These are phyloP conservation scores for Clusia tigrina DNA, from an alignment of 2,888 invertebrate genomes.

Conservation along the genomic window DNA sequence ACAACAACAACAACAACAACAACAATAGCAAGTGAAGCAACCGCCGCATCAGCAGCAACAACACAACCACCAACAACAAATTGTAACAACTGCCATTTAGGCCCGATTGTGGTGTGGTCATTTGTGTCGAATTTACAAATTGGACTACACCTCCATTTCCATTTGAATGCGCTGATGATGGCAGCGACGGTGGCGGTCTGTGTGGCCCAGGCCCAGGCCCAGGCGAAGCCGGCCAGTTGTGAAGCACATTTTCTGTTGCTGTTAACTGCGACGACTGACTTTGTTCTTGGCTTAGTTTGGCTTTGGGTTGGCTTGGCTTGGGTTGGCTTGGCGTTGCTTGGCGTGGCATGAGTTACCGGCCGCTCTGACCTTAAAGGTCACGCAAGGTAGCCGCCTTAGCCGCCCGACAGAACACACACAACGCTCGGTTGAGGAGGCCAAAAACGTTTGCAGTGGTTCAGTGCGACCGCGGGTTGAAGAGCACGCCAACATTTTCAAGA, in stretches of 20 bases:
- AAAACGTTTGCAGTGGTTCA: background rate
- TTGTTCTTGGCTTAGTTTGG: background rate
- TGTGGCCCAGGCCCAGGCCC: no score
- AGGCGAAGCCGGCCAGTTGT: no score
- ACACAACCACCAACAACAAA: no score
- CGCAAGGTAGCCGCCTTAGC: constrained; percentile 33
- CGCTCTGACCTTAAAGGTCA: constrained; percentile 41
- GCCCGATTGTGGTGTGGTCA: constrained; percentile 30
- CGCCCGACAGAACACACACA: constrained; percentile 11
- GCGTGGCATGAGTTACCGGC: background rate
- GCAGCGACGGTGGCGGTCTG: no score
- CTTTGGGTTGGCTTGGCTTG: background rate
- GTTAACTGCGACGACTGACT: background rate
- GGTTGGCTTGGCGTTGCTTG: no score
- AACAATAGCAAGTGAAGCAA: no score
- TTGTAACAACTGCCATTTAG: no score
- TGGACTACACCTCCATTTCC: constrained; percentile 57
- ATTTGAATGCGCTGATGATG: constrained; percentile 12
- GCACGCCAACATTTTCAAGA: no score
- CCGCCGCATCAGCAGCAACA: no score
- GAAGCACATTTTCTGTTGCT: no score
- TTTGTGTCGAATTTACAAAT: constrained; percentile 51
- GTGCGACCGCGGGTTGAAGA: no score
- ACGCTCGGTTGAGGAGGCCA: background rate
- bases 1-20: no score